Conservation (phyloP, 2,113 vertebrate genomes). For the Triplophysa siluroides region DNA sequence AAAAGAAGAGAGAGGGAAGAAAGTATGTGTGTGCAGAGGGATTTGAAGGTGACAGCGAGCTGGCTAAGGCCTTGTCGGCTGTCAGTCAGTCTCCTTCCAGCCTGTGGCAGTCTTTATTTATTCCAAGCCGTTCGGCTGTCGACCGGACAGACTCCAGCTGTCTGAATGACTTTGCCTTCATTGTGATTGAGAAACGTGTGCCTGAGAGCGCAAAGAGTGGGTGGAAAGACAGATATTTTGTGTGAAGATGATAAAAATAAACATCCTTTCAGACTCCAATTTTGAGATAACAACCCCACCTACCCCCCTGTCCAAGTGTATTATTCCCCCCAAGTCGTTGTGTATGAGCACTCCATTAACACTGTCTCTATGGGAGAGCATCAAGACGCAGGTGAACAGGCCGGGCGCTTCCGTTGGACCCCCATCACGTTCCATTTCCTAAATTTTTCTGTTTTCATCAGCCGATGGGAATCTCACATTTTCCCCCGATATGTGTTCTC, state of each 20-base stretch:
- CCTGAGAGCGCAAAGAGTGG: slow-evolving; percentile 29
- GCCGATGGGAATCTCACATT: slow-evolving; percentile 37
- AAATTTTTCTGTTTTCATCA: slow-evolving; percentile 46
- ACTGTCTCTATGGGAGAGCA: slow-evolving; percentile 45
- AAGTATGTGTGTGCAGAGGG: slow-evolving; percentile 47
- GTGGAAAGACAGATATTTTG: slow-evolving; percentile 37
- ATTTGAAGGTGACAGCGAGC: slow-evolving; percentile 73
- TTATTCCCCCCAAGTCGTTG: slow-evolving; percentile 55
- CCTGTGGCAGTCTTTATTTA: slow-evolving; percentile 81
- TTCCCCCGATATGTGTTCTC: slow-evolving; percentile 39
- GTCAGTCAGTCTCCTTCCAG: slow-evolving; percentile 80
- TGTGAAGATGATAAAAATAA: slow-evolving; percentile 57
- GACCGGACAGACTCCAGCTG: slow-evolving; percentile 78
- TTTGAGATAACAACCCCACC: slow-evolving; percentile 50
- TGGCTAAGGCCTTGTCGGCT: slow-evolving; percentile 78
- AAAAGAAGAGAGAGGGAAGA: slow-evolving; percentile 51
- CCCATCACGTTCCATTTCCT: slow-evolving; percentile 48
- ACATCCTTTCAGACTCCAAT: slow-evolving; percentile 57
- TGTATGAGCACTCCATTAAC: slow-evolving; percentile 59
- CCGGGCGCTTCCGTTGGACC: slow-evolving; percentile 43
- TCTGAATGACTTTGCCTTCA: slow-evolving; percentile 78
- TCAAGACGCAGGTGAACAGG: slow-evolving; percentile 48
- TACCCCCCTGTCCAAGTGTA: slow-evolving; percentile 48
- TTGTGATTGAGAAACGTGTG: slow-evolving; percentile 75
- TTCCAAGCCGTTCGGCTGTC: slow-evolving; percentile 77